Evolutionary conservation across 1,140 invertebrate species (phyloP).

Genomic region (Ceratina japonica): DNA sequence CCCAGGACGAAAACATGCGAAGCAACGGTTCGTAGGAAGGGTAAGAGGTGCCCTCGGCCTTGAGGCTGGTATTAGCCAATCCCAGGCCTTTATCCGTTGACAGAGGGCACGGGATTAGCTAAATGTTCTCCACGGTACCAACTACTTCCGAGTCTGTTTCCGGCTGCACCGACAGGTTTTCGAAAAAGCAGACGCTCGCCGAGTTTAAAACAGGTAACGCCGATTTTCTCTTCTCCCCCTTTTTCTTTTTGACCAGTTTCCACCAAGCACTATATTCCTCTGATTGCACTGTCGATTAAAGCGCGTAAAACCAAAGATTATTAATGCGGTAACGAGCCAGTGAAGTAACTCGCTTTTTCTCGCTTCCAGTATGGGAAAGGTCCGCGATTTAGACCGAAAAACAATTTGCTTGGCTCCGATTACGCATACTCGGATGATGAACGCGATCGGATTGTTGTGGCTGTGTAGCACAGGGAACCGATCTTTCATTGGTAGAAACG

Average conservation of each 20-base stretch:
- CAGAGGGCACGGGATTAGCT: slow-evolving; percentile 56
- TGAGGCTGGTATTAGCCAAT: slow-evolving; percentile 52
- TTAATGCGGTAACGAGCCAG: slow-evolving; percentile 31
- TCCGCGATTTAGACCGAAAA: neutral
- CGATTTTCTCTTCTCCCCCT: slow-evolving; percentile 31
- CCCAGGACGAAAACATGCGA: slow-evolving; percentile 41
- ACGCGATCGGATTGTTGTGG: slow-evolving; percentile 8
- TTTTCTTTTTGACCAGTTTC: slow-evolving; percentile 31
- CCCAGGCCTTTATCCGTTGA: slow-evolving; percentile 47
- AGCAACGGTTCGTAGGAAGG: slow-evolving; percentile 43
- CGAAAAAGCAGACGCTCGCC: slow-evolving; percentile 37
- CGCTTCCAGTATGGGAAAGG: slow-evolving; percentile 1
- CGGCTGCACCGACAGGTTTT: slow-evolving; percentile 50
- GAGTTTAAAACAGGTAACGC: slow-evolving; percentile 58
- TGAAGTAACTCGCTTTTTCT: slow-evolving; percentile 1
- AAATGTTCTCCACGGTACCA: slow-evolving; percentile 56
- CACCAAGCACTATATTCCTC: slow-evolving; percentile 40
- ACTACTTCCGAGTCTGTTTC: slow-evolving; percentile 53
- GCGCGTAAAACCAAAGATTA: slow-evolving; percentile 41
- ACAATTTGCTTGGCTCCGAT: slow-evolving; percentile 17
- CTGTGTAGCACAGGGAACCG: slow-evolving; percentile 51
- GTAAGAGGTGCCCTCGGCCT: slow-evolving; percentile 48
- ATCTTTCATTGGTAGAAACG: slow-evolving; percentile 29
- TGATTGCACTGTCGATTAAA: slow-evolving; percentile 41
- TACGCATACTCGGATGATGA: slow-evolving; percentile 4